A percentile compares a stretch with the other conserved stretches of the same genome.
Evolutionary conservation across 2,113 vertebrate species (phyloP).

Genomic region (Bothrops jararaca): DNA sequence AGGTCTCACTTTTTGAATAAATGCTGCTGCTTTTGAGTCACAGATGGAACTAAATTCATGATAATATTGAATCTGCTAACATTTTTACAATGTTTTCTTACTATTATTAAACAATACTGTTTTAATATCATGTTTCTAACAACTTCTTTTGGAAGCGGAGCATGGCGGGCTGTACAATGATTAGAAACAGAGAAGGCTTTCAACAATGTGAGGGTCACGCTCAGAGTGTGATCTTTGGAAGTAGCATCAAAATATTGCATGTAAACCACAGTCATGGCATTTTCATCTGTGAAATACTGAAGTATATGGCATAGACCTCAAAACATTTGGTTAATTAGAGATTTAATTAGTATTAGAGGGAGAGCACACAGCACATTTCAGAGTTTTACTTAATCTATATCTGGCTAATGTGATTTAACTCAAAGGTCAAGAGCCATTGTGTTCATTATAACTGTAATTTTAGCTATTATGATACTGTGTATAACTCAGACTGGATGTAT

Average conservation of each 20-base stretch:
- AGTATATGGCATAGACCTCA: neutral
- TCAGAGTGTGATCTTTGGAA: neutral
- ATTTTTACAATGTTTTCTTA: neutral
- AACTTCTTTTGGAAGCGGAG: neutral
- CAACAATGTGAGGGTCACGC: neutral
- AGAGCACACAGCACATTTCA: neutral
- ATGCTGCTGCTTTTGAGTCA: neutral
- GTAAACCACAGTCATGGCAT: neutral
- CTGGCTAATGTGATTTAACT: neutral
- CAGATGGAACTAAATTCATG: neutral
- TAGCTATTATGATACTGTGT: neutral
- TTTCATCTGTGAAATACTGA: conserved; percentile 7
- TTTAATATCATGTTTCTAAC: neutral
- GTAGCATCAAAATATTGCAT: neutral
- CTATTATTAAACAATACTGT: neutral
- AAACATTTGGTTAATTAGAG: neutral
- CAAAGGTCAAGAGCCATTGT: neutral
- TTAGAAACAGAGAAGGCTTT: neutral
- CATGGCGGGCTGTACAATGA: neutral
- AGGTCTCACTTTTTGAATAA: neutral
- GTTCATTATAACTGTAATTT: neutral
- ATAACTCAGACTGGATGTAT: neutral
- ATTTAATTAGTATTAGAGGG: conserved; percentile 10
- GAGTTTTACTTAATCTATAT: neutral
- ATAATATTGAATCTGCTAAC: neutral